Evolutionary conservation across 2,113 vertebrate species (phyloP).

Genomic region (Cephalopholis sonnerati): DNA sequence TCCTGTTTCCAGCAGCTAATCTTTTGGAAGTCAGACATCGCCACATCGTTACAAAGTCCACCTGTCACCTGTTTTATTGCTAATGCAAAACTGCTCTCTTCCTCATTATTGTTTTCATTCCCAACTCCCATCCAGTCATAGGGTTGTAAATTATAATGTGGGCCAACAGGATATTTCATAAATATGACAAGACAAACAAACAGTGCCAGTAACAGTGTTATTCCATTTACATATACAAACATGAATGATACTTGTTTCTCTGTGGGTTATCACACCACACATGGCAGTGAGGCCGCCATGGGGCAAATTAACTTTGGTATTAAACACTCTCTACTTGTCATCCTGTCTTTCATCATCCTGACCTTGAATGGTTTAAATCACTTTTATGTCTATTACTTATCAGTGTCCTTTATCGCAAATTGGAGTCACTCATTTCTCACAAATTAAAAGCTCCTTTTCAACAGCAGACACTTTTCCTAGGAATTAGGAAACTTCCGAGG

Average conservation of each 20-base stretch:
- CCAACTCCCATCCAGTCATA: background rate
- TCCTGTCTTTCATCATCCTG: background rate
- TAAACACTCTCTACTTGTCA: background rate
- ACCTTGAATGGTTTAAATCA: background rate
- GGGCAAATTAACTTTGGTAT: no score
- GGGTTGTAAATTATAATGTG: background rate
- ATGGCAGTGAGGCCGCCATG: background rate
- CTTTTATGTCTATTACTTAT: background rate
- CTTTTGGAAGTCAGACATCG: constrained; percentile 1
- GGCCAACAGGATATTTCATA: background rate
- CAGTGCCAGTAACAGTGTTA: no score
- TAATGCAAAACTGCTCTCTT: constrained; percentile 17
- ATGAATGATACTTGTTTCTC: background rate
- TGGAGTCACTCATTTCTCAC: background rate
- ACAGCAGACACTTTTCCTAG: background rate
- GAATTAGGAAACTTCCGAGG: background rate
- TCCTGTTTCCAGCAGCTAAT: constrained; percentile 31
- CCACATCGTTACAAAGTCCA: background rate
- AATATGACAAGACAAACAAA: background rate
- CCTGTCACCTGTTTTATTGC: constrained; percentile 17
- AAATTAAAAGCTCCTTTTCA: background rate
- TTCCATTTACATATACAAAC: background rate
- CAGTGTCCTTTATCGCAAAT: background rate
- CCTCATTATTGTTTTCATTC: background rate
- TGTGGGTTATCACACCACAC: background rate